These are phyloP conservation scores for Pseudorectes ferrugineus DNA, from an alignment of 2,113 vertebrate genomes.

Conservation along the genomic window DNA sequence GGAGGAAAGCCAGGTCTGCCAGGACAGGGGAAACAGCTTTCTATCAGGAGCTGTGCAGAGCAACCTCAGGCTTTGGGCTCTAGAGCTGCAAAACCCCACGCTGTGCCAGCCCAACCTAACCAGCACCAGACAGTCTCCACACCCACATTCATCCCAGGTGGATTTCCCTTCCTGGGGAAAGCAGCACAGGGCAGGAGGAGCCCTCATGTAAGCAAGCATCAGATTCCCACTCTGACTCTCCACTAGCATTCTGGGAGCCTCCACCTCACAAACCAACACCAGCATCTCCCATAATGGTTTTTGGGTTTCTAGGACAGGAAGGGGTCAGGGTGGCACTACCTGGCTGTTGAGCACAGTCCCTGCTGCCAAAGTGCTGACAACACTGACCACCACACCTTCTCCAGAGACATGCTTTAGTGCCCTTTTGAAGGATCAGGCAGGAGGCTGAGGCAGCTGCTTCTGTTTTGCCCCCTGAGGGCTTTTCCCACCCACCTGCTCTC, in stretches of 20 bases:
- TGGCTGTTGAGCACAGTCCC: not conserved
- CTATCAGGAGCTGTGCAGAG: not conserved
- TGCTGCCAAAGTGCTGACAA: accelerated
- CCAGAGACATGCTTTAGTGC: not conserved
- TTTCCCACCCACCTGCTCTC: not conserved
- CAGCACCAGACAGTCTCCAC: not conserved
- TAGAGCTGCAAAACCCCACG: not conserved
- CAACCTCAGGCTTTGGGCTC: not conserved
- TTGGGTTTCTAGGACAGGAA: not conserved
- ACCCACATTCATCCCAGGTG: not conserved
- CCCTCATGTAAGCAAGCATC: not conserved
- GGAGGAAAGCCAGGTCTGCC: too few relatives aligned
- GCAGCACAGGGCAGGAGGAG: not conserved
- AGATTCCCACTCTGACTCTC: not conserved
- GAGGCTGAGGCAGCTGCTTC: not conserved
- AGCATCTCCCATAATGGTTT: not conserved
- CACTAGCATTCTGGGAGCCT: not conserved
- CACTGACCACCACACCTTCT: not conserved
- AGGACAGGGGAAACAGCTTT: not conserved
- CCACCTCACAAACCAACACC: not conserved
- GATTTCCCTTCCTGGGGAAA: not conserved
- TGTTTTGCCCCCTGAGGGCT: not conserved
- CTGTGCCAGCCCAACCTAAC: not conserved
- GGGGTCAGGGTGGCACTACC: not conserved
- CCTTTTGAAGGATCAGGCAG: not conserved